Evolutionary conservation across 1,140 invertebrate species (phyloP).

Genomic region (Bombyx mandarina): DNA sequence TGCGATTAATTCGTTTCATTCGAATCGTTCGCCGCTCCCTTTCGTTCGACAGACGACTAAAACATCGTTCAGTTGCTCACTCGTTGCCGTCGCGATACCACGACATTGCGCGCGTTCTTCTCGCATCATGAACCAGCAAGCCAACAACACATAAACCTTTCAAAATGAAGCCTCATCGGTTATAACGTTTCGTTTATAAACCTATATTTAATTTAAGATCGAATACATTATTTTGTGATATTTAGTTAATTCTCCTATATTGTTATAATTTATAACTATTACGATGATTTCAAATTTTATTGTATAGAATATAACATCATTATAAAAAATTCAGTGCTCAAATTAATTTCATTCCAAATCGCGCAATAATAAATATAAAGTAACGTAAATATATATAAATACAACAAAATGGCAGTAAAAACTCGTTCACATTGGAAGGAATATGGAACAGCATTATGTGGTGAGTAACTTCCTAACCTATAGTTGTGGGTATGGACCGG

Average conservation of each 20-base stretch:
- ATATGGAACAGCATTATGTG: slow-evolving; percentile 69
- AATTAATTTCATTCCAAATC: slow-evolving; percentile 69
- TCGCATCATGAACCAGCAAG: slow-evolving; percentile 61
- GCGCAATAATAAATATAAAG: slow-evolving; percentile 39
- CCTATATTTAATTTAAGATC: slow-evolving; percentile 57
- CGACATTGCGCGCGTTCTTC: slow-evolving; percentile 39
- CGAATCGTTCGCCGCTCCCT: slow-evolving; percentile 14
- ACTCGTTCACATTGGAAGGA: slow-evolving; percentile 70
- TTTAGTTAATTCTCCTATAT: slow-evolving; percentile 57
- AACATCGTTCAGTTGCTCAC: slow-evolving; percentile 57
- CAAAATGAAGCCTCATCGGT: slow-evolving; percentile 68
- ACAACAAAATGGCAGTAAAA: slow-evolving; percentile 59
- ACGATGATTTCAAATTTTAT: slow-evolving; percentile 59
- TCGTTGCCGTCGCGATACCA: slow-evolving; percentile 53
- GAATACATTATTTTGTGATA: slow-evolving; percentile 68
- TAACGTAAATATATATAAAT: slow-evolving; percentile 21
- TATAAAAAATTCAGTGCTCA: slow-evolving; percentile 60
- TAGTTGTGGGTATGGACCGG: slow-evolving; percentile 21
- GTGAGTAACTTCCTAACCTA: slow-evolving; percentile 66
- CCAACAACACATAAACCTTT: slow-evolving; percentile 67
- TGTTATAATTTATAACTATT: slow-evolving; percentile 60
- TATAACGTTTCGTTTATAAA: slow-evolving; percentile 65
- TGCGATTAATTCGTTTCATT: no score
- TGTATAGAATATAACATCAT: slow-evolving; percentile 49
- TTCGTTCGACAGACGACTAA: slow-evolving; percentile 9